Evolutionary conservation across 2,888 invertebrate genomes (phyloP).

Genomic region (Hypomecis punctinalis): DNA sequence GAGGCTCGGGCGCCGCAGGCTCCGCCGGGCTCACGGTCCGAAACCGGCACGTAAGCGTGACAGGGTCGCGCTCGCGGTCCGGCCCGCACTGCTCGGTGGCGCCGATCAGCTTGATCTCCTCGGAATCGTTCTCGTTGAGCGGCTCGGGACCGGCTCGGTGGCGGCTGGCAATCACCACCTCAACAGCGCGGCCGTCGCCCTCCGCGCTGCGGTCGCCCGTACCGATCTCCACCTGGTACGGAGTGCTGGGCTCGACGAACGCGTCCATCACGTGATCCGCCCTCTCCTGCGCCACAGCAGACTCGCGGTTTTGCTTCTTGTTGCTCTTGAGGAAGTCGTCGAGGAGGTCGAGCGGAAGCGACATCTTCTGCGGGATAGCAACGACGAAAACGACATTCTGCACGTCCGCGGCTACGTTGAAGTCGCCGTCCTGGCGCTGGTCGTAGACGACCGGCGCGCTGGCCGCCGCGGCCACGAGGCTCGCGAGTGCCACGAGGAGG

Average conservation of each 20-base stretch:
- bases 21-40: slow-evolving; percentile 6
- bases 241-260: slow-evolving; percentile 88
- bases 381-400: slow-evolving; percentile 90
- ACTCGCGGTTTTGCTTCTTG: slow-evolving; percentile 43
- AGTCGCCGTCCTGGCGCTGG: slow-evolving; percentile 91
- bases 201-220: slow-evolving; percentile 55
- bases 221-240: slow-evolving; percentile 88
- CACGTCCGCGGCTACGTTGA: slow-evolving; percentile 89
- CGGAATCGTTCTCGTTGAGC: slow-evolving; percentile 45
- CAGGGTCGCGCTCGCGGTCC: slow-evolving; percentile 87
- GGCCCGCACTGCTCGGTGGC: slow-evolving; percentile 91
- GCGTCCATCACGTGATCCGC: slow-evolving; percentile 75
- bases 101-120: slow-evolving; percentile 86
- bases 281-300: slow-evolving; percentile 64
- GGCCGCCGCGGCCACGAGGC: slow-evolving; percentile 59
- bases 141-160: slow-evolving; percentile 59
- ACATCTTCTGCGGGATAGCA: slow-evolving; percentile 79
- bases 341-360: slow-evolving; percentile 51
- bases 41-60: slow-evolving; percentile 85
- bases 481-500: slow-evolving; percentile 52
- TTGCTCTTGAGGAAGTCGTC: slow-evolving; percentile 41
- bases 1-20: slow-evolving; percentile 1
- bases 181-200: slow-evolving; percentile 63
- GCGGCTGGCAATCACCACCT: slow-evolving; percentile 73
- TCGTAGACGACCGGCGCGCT: slow-evolving; percentile 82